Base-by-base conservation (phyloP, 64 coral and sea anemone genomes). In the Trachythela sp. region DNA sequence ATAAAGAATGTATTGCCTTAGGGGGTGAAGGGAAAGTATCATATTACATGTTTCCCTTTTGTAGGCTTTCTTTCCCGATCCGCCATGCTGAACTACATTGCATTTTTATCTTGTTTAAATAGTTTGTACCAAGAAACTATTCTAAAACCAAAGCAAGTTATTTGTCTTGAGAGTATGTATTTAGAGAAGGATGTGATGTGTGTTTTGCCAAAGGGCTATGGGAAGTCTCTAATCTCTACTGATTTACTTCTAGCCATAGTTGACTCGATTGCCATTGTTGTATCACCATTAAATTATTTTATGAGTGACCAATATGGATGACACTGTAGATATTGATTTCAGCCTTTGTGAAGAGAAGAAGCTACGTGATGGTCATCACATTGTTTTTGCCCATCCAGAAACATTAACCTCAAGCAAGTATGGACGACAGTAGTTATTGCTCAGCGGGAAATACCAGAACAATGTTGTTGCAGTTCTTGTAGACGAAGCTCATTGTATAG, bases 361-460 rank as follows among this genome's bases (percentile, higher is more conserved):
- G 34, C 35, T 80, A 35, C 75, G 37, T 38, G 37, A 39, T 38
- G 75, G 34, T 15, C 35, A 80, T 30, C 75, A 80, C 34, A 80
- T 80, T 39, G 75, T 80, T 37, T 80, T 80, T 80, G 75, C 75
- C 4, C 75, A 80, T 39, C 75, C 75, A 35, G 75, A 80, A 35
- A 29, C 31, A 36, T 80, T 80, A 34, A 80, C 35, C 0, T 80
- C 37, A 5, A 80, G 75, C 75, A 80, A 80, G 10, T 80, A 36
- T 36, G 75, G 75, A 80, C 26, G 75, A 22, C 27, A 80, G n/a
- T n/a, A n/a, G 32, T 36, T 37, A 20, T 80, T 80, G 31, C 34
- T 80, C 0, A 80, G 75, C 75, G 20, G 20, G 7, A 35, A 80
- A 0, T 80, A 80, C 34, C 26, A 30, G 34, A 18, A 80, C 8